Base-by-base conservation (phyloP, 1,140 invertebrate genomes). In the Drosophila pseudoananassae region DNA sequence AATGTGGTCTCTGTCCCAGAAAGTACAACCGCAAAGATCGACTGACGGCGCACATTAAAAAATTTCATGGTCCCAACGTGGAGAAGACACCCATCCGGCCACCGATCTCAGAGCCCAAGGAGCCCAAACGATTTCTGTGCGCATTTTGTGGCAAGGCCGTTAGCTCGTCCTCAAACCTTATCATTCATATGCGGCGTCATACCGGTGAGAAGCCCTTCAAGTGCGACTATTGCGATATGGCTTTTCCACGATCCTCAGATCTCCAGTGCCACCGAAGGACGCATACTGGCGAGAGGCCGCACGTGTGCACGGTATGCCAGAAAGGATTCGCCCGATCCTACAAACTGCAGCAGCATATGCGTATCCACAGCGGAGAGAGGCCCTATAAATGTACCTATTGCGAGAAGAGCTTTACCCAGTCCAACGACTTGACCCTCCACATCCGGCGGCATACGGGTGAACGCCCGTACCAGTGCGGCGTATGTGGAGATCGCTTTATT, bases 301-400 rank as follows among this genome's bases (percentile, higher is more conserved):
- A 92, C 56, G 68, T 93, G 1, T 95, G 94, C 63, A 93, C 93
- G 0, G 92, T 93, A 1, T 94, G 93, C 33, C 93, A 93, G 0
- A 91, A 92, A 91, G 93, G 91, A 6, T 91, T 91, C 40, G 87
- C 84, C 6, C 73, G 94, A 17, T 94, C 94, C 33, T 94, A 94
- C 71, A 94, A 94, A 76, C 85, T 95, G 68, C 93, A 93, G 8
- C 92, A 93, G 8, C 94, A 95, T 73, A 94, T 94, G 93, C 93
- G 94, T 9, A 93, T 94, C 14, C 94, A 95, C 82, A 94, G 93
- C 7, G 94, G 94, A 1, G 92, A 92, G 25, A 90, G 93, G 27
- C 94, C 94, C 1, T 94, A 94, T 89, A 88, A 94, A 66, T 94
- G 94, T 60, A 92, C 92, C 4, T 93, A 93, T 60, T 94, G 94